These are phyloP conservation scores for Drosophila cognata DNA, from an alignment of 2,888 invertebrate species.

Conservation along the genomic window DNA sequence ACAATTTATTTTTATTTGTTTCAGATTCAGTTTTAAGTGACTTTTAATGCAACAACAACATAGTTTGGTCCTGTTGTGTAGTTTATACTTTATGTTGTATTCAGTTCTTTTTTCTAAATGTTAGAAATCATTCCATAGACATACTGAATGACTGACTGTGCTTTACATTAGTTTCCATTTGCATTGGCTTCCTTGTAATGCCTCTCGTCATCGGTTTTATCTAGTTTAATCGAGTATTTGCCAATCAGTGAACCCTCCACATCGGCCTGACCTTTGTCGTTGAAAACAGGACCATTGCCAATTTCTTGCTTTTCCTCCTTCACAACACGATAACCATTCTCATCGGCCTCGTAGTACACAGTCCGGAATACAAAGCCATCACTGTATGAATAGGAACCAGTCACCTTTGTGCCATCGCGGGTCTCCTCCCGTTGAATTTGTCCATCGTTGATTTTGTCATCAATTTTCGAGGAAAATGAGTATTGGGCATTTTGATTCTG, in stretches of 20 bases:
- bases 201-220: constrained; percentile 82
- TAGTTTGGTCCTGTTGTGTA: constrained; percentile 18
- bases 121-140: constrained; percentile 69
- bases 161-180: constrained; percentile 22
- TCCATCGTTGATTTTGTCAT: constrained; percentile 86
- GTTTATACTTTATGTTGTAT: constrained; percentile 52
- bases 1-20: background rate
- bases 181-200: constrained; percentile 83
- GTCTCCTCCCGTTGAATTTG: constrained; percentile 83
- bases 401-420: constrained; percentile 83
- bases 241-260: constrained; percentile 85
- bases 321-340: constrained; percentile 87
- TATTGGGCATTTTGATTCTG: constrained; percentile 86
- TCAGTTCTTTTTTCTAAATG: constrained; percentile 84
- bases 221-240: constrained; percentile 85
- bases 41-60: constrained; percentile 43
- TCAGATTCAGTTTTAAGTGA: constrained; percentile 38
- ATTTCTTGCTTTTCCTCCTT: constrained; percentile 86
- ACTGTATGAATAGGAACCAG: constrained; percentile 87
- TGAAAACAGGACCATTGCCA: constrained; percentile 86
- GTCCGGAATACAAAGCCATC: constrained; percentile 87
- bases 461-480: constrained; percentile 84
- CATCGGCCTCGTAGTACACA: constrained; percentile 87
- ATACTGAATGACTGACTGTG: constrained; percentile 17
- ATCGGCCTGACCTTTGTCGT: constrained; percentile 85